These are phyloP conservation scores for Bolinopsis microptera DNA, from an alignment of 37 sponge, comb jelly and placozoan species.

Conservation along the genomic window DNA sequence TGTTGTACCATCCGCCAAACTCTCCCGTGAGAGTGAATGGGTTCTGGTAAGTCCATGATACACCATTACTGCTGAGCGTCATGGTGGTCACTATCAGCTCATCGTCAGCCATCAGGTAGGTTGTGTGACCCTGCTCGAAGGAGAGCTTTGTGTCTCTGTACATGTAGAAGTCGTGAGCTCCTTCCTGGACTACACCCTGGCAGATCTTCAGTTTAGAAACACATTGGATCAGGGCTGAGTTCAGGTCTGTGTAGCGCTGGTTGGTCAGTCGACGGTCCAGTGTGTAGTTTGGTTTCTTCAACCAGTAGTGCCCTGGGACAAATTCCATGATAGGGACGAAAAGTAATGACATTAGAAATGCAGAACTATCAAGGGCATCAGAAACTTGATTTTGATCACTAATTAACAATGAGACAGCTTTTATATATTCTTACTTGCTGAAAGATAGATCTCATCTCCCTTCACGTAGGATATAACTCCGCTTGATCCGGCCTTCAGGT, in stretches of 20 bases:
- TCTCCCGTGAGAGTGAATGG: background rate
- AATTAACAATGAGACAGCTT: no score
- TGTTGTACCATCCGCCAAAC: background rate
- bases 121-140: background rate
- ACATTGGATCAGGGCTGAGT: background rate
- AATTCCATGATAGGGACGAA: background rate
- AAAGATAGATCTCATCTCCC: background rate
- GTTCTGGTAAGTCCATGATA: constrained; percentile 3
- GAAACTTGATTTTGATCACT: no score
- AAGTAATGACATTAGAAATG: background rate
- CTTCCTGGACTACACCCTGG: background rate
- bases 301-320: background rate
- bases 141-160: background rate
- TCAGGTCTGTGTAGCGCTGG: constrained; percentile 8
- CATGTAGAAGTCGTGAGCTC: background rate
- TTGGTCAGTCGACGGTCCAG: background rate
- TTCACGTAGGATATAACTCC: background rate
- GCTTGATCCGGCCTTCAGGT: background rate
- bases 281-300: background rate
- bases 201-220: background rate
- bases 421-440: constrained; percentile 20
- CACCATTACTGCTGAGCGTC: background rate
- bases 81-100: background rate
- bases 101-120: background rate
- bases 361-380: no score